Evolutionary conservation across 2,113 vertebrate species (phyloP), one percentile per base, ranked within the genome.

Genomic region (Salvelinus sp.): DNA sequence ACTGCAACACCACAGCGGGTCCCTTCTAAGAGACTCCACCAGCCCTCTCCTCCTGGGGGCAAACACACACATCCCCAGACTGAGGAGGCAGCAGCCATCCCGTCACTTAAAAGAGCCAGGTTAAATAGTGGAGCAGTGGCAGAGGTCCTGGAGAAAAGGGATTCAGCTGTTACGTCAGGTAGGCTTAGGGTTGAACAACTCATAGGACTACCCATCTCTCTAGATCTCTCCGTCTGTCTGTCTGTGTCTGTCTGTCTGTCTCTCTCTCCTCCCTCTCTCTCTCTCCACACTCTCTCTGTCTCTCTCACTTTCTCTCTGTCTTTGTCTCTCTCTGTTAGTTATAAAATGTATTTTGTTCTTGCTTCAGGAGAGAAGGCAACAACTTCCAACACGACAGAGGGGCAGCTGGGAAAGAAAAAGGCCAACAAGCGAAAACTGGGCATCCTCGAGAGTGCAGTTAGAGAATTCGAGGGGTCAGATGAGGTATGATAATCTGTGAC

Each of bases 381-480:
- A 38, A 50, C 67, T 5, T 20, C 25, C 16, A 60, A 16, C n/a
- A 73, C 76, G 66, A 58, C 77, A 23, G 65, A 63, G 27, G 66
- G 20, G 30, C 28, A 68, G 25, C 18, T 18, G 44, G 16, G 1
- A 44, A 48, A 16, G 18, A 80, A 81, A 79, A 82, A 63, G 28
- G 79, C 65, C 65, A 66, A 72, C 16, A 88, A 82, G 72, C 88
- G 79, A 4, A 81, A 79, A 66, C 38, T 90, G 62, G 89, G 92
- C 10, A 90, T 93, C 77, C 86, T 93, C 1, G 88, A 87, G 68
- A 83, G 85, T 73, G 93, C 94, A 30, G 76, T 84, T 0, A 90
- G 81, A n/a, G 93, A 94, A 73, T 94, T 94, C 85, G 91, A 92
- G 75, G 86, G 83, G 5, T 47, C 68, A 23, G 20, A 63, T 76